phyloP scores from a whole-genome alignment of 2,797 vertebrate species.

The Pitangus sulphuratus region DNA sequence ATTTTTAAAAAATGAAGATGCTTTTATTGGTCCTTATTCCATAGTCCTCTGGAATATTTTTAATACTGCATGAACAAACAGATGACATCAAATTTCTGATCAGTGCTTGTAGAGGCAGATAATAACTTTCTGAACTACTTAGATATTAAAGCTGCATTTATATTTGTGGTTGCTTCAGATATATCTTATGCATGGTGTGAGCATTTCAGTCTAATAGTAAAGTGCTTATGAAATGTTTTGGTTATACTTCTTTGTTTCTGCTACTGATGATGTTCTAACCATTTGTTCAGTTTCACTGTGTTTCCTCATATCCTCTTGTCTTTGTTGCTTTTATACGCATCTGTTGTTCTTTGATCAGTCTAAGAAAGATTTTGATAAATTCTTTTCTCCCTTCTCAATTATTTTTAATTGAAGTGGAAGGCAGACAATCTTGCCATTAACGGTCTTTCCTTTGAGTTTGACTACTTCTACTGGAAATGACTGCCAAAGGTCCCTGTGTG shows the following conservation, averaged over 20 bases:
- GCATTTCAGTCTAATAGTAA: background rate
- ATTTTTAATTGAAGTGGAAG: background rate
- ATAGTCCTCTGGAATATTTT: background rate
- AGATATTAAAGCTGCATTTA: background rate
- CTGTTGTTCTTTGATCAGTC: background rate
- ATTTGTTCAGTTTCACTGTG: background rate
- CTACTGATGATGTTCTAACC: background rate
- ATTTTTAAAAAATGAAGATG: background rate
- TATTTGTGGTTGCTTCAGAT: background rate
- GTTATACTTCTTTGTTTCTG: background rate
- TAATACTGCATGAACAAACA: background rate
- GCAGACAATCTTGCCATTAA: background rate
- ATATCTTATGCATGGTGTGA: background rate
- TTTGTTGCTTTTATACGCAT: background rate
- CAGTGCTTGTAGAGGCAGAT: accelerated
- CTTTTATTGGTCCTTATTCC: background rate
- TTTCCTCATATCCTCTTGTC: background rate
- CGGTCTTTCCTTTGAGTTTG: background rate
- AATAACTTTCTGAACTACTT: background rate
- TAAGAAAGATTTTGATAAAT: background rate
- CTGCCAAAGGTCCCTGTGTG: too few relatives aligned
- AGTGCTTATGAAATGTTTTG: background rate
- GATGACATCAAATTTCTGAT: background rate
- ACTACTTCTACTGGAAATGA: background rate
- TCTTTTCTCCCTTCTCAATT: background rate